Evolutionary conservation across 1,140 invertebrate species (phyloP), one percentile per base, ranked within the genome.

Genomic region (Araneus ventricosus): DNA sequence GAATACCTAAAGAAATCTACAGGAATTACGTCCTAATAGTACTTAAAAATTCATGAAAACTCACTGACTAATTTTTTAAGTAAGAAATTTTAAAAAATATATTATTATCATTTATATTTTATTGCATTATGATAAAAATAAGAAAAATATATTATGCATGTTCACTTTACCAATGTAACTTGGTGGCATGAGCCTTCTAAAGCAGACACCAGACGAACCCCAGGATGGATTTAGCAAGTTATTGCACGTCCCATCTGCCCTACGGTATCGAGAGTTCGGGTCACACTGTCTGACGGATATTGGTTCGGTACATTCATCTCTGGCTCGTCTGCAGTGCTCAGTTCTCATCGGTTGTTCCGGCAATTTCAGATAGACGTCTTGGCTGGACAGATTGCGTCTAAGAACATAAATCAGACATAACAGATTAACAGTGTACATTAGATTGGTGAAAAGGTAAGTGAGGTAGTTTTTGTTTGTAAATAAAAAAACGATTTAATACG

Each of bases 211-310:
- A 0, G 97, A 96, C 24, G 97, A 97, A 1, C 98, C 98, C 98
- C 98, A 99, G 0, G 97, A 97, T 0, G 98, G 98, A 96, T 99
- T 97, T 63, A 97, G 96, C 57, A 99, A 95, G 95, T 99, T 99
- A 93, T 98, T 99, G 95, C 98, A 99, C 2, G 98, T 97, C 0
- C 98, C 99, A 95, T 99, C 98, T 87, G 97, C 97, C 7, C 98
- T 96, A 3, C 98, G 92, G 45, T 94, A 94, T 30, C 84, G 90
- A 34, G 89, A 14, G n/a, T 37, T 61, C 2, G 96, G 96, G 95
- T 99, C 57, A 45, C 89, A 90, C 7, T 39, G 27, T 10, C 59
- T 14, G 17, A 17, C 27, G 5, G 7, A 8, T 22, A 7, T 22
- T 34, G 24, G 17, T 8, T 30, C 27, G 1, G 10, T 22, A 3